Percentiles rank a stretch among this genome's conserved stretches.
phyloP scores from a whole-genome alignment of 53 echinoderm and acorn worm species.

The Astropecten irregularis region DNA sequence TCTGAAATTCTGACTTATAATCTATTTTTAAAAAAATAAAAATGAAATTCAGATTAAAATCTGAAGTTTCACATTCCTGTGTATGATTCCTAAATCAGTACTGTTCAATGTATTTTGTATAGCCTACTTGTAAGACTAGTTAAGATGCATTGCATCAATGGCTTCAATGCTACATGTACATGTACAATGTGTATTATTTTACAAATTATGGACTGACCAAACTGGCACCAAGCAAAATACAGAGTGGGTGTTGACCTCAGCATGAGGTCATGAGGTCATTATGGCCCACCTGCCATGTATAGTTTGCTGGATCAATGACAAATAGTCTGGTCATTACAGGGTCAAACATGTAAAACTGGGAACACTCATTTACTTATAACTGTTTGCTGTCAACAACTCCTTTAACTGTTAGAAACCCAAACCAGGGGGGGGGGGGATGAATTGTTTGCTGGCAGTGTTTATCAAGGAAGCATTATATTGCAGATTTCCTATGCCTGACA shows the following conservation, averaged over 20 bases:
- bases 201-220: background rate
- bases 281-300: constrained; percentile 1
- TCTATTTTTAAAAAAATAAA: too few relatives aligned
- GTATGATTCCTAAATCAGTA: background rate
- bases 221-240: background rate
- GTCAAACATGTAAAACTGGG: too few relatives aligned
- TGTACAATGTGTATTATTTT: background rate
- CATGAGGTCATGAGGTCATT: constrained; percentile 20
- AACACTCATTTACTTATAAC: too few relatives aligned
- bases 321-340: background rate
- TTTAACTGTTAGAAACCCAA: too few relatives aligned
- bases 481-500: too few relatives aligned
- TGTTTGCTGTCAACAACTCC: too few relatives aligned
- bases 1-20: too few relatives aligned
- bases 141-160: background rate
- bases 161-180: background rate
- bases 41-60: background rate
- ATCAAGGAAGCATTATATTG: too few relatives aligned
- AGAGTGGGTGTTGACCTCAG: constrained; percentile 17
- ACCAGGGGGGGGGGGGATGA: too few relatives aligned
- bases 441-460: too few relatives aligned
- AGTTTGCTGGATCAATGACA: background rate
- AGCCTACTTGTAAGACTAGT: too few relatives aligned
- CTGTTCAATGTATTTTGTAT: background rate
- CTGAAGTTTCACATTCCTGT: background rate